These are phyloP conservation scores for Gymnosoma rotundatum DNA, from an alignment of 2,888 invertebrate species.

Conservation along the genomic window DNA sequence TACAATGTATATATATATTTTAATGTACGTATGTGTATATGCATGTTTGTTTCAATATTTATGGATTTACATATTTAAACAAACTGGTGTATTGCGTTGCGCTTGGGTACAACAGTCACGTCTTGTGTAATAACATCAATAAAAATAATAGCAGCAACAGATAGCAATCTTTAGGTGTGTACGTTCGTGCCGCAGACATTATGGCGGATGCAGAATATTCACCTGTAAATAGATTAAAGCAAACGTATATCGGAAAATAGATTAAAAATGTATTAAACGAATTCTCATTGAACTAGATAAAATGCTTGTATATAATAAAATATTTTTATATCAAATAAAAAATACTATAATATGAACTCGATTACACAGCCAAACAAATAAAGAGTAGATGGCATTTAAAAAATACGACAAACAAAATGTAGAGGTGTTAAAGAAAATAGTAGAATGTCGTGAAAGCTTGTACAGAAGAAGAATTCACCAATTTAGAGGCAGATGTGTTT, in stretches of 20 bases:
- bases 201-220: slow-evolving; percentile 82
- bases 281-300: neutral
- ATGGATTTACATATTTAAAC: slow-evolving; percentile 57
- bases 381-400: too few relatives aligned
- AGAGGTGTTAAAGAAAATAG: too few relatives aligned
- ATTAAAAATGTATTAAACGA: slow-evolving; percentile 20
- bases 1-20: slow-evolving; percentile 43
- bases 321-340: slow-evolving; percentile 20
- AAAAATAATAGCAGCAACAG: slow-evolving; percentile 73
- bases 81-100: slow-evolving; percentile 58
- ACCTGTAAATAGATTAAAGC: slow-evolving; percentile 74
- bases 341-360: slow-evolving; percentile 20
- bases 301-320: neutral
- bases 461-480: too few relatives aligned
- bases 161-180: slow-evolving; percentile 71
- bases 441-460: too few relatives aligned
- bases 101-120: slow-evolving; percentile 75
- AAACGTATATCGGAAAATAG: slow-evolving; percentile 16
- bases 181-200: slow-evolving; percentile 77
- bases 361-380: too few relatives aligned
- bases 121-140: slow-evolving; percentile 74
- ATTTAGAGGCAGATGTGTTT: too few relatives aligned
- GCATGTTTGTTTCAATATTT: slow-evolving; percentile 8
- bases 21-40: slow-evolving; percentile 19
- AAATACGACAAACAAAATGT: too few relatives aligned